Conservation (phyloP, 2,797 vertebrate genomes). For the Betta splendens region DNA sequence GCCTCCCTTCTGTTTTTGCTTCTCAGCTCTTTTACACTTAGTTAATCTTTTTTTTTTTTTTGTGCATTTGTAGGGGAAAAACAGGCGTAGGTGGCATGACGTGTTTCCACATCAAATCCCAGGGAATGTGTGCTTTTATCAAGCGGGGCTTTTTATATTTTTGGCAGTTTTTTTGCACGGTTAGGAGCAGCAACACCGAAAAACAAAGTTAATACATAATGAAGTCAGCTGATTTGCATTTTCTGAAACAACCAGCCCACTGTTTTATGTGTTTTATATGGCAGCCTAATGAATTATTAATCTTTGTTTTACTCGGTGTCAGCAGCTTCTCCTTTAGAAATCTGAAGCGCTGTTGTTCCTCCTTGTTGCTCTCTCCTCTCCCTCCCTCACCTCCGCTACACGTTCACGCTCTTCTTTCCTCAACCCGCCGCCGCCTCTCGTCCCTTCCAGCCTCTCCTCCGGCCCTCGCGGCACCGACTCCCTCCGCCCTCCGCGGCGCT, state of each 20-base stretch:
- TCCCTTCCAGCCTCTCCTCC: slow-evolving; percentile 22
- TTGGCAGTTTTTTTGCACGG: slow-evolving; percentile 11
- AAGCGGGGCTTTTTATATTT: slow-evolving; percentile 40
- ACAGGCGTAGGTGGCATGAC: slow-evolving; percentile 50
- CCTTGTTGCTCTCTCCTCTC: slow-evolving; percentile 27
- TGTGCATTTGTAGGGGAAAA: slow-evolving; percentile 43
- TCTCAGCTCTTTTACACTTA: neutral
- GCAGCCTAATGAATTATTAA: slow-evolving; percentile 83
- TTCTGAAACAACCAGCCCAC: slow-evolving; percentile 63
- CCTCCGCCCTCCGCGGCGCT: slow-evolving; percentile 25
- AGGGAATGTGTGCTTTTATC: slow-evolving; percentile 54
- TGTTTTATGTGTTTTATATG: slow-evolving; percentile 71
- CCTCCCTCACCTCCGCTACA: slow-evolving; percentile 8
- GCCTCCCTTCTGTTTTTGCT: slow-evolving; percentile 20
- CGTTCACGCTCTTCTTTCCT: slow-evolving; percentile 27
- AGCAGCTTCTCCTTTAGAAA: slow-evolving; percentile 64
- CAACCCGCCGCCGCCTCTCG: neutral
- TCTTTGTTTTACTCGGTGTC: slow-evolving; percentile 75
- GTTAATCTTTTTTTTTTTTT: slow-evolving; percentile 34
- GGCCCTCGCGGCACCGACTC: too few species aligned
- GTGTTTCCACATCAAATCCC: slow-evolving; percentile 54
- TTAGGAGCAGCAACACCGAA: slow-evolving; percentile 36
- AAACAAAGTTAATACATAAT: slow-evolving; percentile 67
- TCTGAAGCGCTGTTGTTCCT: slow-evolving; percentile 40
- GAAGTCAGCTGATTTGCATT: slow-evolving; percentile 73